Base-by-base conservation (phyloP, 2,888 invertebrate genomes). In the Morpho deidamia region DNA sequence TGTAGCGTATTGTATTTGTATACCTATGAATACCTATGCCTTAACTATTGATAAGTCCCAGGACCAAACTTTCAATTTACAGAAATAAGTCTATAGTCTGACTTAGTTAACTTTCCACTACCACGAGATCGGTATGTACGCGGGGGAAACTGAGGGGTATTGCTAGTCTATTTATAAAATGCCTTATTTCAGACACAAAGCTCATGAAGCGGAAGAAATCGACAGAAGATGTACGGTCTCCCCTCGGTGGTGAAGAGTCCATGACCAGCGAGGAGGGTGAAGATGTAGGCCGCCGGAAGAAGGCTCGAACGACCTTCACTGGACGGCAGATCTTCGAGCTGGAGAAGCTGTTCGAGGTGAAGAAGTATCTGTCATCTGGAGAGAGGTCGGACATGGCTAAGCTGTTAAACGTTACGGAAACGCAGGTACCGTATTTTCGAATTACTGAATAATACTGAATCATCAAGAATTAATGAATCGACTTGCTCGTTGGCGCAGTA, bases 261-360 rank as follows among this genome's bases (percentile, higher is more conserved):
- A 68, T 86, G 51, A 87, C 86, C 51, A 86, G 86, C 53, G 88
- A 88, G 53, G 88, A 88, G 48, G 87, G 86, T 0, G 92, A 92
- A 63, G 92, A 92, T 7, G 92, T 92, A 62, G 84, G 91, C 57
- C 83, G 91, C 61, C 96, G 96, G 84, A 98, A 98, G 77, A 97
- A 98, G 0, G 88, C 98, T 58, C 97, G 98, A 23, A 98, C 98
- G 14, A 97, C 97, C n/a, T 98, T 98, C 90, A 98, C 97, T 0
- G 98, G 98, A 1, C 86, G 97, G 48, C 98, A 98, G 91, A 98
- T 98, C 79, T 98, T 98, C 87, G 98, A 98, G 87, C 91, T 99
- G 81, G 98, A 98, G 90, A 96, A 97, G 76, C 95, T 98, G 84
- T 98, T 98, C 76, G 98, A 98, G 80, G 92, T 96, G 68, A 98